Evolutionary conservation across 2,888 invertebrate species (phyloP).

Genomic region (Xestia sexstrigata): DNA sequence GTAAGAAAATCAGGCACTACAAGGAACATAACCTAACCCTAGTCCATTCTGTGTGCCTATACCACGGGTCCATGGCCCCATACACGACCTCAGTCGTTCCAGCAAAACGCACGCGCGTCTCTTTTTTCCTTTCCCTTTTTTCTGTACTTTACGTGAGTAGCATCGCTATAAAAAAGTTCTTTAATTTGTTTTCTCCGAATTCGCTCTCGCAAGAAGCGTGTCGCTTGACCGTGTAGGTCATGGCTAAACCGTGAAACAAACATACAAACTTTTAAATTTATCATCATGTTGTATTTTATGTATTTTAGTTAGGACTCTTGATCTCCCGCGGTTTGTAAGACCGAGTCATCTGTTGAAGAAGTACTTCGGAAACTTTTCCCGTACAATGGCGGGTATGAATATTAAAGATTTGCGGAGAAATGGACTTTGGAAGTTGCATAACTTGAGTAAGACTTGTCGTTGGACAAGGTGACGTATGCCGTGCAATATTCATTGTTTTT

Average conservation of each 20-base stretch:
- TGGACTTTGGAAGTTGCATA: conserved; percentile 24
- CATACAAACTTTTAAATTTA: neutral
- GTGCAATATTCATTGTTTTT: conserved; percentile 5
- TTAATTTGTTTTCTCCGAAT: neutral
- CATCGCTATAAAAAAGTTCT: neutral
- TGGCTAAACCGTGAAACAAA: neutral
- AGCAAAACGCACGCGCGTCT: neutral
- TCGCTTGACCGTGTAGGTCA: neutral
- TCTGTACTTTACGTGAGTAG: neutral
- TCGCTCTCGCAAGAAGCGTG: neutral
- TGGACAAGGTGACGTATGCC: conserved; percentile 8
- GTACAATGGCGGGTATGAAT: conserved; percentile 37
- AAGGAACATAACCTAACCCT: neutral
- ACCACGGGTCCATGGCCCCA: neutral
- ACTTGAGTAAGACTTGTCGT: conserved; percentile 17
- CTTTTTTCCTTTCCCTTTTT: neutral
- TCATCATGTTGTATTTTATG: too few species aligned
- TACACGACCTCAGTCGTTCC: neutral
- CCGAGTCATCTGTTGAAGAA: conserved; percentile 30
- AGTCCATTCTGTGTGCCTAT: neutral
- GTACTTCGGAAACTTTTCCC: conserved; percentile 33
- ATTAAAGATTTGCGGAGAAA: conserved; percentile 41
- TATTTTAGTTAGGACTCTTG: too few species aligned
- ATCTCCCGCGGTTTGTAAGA: conserved; percentile 1
- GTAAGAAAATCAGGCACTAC: neutral